Evolutionary conservation across 2,797 vertebrate species (phyloP), one percentile per base, ranked within the genome.

Genomic region (Notolepis coatsorum): DNA sequence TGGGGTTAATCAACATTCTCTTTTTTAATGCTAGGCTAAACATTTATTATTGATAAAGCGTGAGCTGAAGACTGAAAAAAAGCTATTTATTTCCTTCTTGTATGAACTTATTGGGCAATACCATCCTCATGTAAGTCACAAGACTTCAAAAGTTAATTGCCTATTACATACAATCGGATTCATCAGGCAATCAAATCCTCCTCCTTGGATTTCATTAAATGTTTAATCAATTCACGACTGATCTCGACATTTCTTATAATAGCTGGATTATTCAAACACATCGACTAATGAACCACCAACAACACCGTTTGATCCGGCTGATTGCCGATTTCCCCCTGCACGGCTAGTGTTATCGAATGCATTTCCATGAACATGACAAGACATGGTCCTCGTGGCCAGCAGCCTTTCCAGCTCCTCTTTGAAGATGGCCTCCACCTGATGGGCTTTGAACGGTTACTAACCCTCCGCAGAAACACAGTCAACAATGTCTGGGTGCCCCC

Each of bases 1-100:
- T 71, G 52, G 83, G 87, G 91, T 92, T 94, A 94, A 96, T 95
- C 91, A 91, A 92, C 91, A 91, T 92, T 91, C 82, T 90, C 84
- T 88, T 88, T 80, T 84, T 80, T 79, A 87, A 79, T 77, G 69
- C 80, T 81, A 88, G 90, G 88, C 92, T 94, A 95, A 95, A 94
- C 89, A 89, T 85, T n/a, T n/a, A n/a, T n/a, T 91, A 90, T 90
- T 93, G 93, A 96, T 94, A 93, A 95, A 94, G n/a, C n/a, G n/a
- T n/a, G n/a, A n/a, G 84, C 92, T 91, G 85, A 91, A 81, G 87
- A 89, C 86, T 91, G 88, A 52, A 73, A 74, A 90, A 93, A 88
- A 91, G 90, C 85, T 84, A 93, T 93, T 92, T 90, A 87, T 82
- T 92, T 91, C 86, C 68, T 80, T 47, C 72, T 79, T 69, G 77